Evolutionary conservation across 2,888 invertebrate species (phyloP).

Genomic region (Neoaliturus tenellus): DNA sequence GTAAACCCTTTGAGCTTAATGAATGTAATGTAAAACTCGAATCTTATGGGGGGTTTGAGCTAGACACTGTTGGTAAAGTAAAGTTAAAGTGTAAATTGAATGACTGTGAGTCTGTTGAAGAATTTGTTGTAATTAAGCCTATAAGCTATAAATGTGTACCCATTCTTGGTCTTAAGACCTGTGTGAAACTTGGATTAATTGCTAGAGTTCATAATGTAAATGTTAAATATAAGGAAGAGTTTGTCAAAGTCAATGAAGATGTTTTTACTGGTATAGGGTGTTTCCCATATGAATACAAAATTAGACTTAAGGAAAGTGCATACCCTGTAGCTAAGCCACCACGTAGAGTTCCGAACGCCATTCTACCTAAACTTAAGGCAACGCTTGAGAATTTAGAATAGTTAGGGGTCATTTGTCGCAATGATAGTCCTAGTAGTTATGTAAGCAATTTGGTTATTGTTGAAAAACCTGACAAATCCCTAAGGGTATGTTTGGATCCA

Average conservation of each 20-base stretch:
- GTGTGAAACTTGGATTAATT: not conserved
- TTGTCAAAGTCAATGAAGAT: not conserved
- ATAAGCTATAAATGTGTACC: not conserved
- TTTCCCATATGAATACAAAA: not conserved
- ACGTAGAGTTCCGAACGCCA: not conserved
- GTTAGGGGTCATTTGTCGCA: not conserved
- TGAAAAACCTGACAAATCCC: not conserved
- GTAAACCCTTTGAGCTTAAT: not conserved
- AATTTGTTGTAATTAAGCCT: not conserved
- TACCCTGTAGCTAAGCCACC: not conserved
- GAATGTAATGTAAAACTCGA: constrained; percentile 5
- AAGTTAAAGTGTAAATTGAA: constrained; percentile 14
- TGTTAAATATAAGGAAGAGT: not conserved
- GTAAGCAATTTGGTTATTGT: constrained; percentile 10
- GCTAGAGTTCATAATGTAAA: not conserved
- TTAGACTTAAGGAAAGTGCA: not conserved
- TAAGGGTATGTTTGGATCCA: constrained; percentile 11
- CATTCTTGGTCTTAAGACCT: not conserved
- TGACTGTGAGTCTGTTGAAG: not conserved
- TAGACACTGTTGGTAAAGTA: not conserved
- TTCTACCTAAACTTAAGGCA: not conserved
- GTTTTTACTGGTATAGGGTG: not conserved
- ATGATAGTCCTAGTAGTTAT: not conserved
- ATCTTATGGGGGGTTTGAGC: constrained; percentile 29
- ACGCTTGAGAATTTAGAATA: not conserved